Evolutionary conservation across 2,888 invertebrate species (phyloP), one percentile per base, ranked within the genome.

Genomic region (Frankliniella intonsa): DNA sequence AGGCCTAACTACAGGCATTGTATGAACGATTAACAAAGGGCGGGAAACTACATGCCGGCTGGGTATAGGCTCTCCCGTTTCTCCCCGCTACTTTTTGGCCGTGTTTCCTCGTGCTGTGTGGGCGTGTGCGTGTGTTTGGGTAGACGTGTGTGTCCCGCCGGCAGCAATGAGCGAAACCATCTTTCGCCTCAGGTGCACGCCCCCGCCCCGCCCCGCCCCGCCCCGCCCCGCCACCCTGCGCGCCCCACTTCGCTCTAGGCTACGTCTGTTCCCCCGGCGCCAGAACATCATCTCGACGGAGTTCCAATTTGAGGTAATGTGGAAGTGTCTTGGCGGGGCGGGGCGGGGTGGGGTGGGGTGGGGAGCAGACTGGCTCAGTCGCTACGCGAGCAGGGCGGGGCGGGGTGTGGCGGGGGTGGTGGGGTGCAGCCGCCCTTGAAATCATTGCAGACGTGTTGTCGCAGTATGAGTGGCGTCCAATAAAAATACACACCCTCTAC

Each of bases 291-390:
- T 76, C 69, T 76, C 69, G 69, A 76, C 69, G 69, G 69, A 76
- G 69, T 76, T 76, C 69, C 69, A 76, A 76, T 76, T 76, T 76
- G 69, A 76, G 69, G 69, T 76, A 76, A 76, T 76, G 69, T 76
- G 69, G 69, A 25, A 76, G 69, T 25, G 19, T 19, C 5, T 10
- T 55, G 55, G 55, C 14, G 55, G 17, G 55, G 55, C 55, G 38
- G 3, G 12, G 55, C 55, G 38, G 38, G 38, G 38, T 5, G 38
- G 2, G 38, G 38, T 5, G 38, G 38, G 38, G 14, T 2, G 55
- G 55, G 55, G 55, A 55, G 14, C 55, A 2, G 62, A 19, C 62
- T 14, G 7, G n/a, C n/a, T n/a, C n/a, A n/a, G n/a, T n/a, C n/a
- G n/a, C n/a, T n/a, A n/a, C n/a, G n/a, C n/a, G n/a, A n/a, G n/a